These are phyloP conservation scores for Drosophila subquinaria DNA, from an alignment of 2,888 invertebrate species.

Conservation along the genomic window DNA sequence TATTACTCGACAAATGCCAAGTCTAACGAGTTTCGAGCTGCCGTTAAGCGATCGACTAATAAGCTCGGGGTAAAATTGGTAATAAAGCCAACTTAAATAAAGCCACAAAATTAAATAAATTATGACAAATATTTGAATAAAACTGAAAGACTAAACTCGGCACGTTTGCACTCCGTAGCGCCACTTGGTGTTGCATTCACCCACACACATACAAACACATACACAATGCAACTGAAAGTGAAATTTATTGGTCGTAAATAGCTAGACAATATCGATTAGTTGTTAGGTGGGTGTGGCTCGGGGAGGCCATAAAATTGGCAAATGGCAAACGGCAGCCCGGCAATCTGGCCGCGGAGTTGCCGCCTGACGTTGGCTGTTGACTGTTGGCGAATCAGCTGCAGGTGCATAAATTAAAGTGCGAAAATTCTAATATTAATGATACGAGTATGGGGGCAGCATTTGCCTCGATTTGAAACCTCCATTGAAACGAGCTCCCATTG, in stretches of 20 bases:
- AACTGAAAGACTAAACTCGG: conserved; percentile 9
- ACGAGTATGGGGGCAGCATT: conserved; percentile 60
- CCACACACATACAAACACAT: conserved; percentile 25
- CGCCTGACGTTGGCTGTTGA: conserved; percentile 7
- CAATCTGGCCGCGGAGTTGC: conserved; percentile 35
- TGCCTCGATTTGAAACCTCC: conserved; percentile 1
- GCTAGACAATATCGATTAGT: conserved; percentile 78
- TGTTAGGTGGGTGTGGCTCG: conserved; percentile 72
- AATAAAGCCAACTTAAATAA: conserved; percentile 53
- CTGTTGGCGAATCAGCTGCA: conserved; percentile 72
- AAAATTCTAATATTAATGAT: conserved; percentile 76
- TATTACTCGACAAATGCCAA: conserved; percentile 39
- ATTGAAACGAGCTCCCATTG: conserved; percentile 56
- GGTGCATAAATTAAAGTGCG: conserved; percentile 80
- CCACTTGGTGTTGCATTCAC: conserved; percentile 43
- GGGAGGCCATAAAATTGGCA: conserved; percentile 63
- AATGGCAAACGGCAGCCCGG: conserved; percentile 61
- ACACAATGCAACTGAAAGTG: conserved; percentile 71
- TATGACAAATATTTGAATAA: conserved; percentile 72
- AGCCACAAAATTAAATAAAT: conserved; percentile 71
- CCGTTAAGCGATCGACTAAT: conserved; percentile 25
- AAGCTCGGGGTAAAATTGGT: conserved; percentile 18
- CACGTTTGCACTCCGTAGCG: conserved; percentile 37
- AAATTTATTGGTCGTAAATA: conserved; percentile 77
- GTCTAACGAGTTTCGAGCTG: conserved; percentile 44